phyloP scores from a whole-genome alignment of 2,888 invertebrate species.

The Drosophila meridionalis region DNA sequence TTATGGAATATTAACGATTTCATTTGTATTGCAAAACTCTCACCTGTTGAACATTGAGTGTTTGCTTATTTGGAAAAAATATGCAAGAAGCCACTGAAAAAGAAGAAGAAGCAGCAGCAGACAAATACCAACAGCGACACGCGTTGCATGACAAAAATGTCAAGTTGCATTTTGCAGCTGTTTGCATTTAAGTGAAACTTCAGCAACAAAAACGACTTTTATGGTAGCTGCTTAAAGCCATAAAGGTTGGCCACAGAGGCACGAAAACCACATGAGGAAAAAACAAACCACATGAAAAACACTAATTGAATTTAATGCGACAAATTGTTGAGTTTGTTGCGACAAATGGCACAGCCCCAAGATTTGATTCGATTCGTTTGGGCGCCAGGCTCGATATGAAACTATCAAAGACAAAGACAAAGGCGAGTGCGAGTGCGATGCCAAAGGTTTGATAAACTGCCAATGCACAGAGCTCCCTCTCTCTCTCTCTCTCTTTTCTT shows the following conservation, averaged over 20 bases:
- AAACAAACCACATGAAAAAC: conserved; percentile 5
- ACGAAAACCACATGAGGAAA: conserved; percentile 6
- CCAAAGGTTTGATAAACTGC: conserved; percentile 42
- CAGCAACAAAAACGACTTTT: conserved; percentile 29
- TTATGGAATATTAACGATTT: conserved; percentile 21
- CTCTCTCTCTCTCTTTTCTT: neutral
- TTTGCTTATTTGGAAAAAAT: conserved; percentile 26
- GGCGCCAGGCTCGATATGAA: conserved; percentile 5
- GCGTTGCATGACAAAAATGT: conserved; percentile 39
- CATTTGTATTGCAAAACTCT: conserved; percentile 58
- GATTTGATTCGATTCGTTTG: conserved; percentile 20
- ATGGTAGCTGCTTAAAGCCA: conserved; percentile 38
- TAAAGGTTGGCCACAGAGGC: conserved; percentile 28
- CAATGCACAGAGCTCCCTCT: neutral
- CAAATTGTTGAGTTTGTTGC: conserved; percentile 46
- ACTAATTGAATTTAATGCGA: conserved; percentile 50
- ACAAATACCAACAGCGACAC: conserved; percentile 26
- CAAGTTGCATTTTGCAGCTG: conserved; percentile 36
- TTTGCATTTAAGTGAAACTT: conserved; percentile 67
- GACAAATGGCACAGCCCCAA: conserved; percentile 18
- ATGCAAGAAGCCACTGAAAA: neutral
- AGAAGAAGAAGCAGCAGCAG: conserved; percentile 13
- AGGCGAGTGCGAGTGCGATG: conserved; percentile 21
- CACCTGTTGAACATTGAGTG: conserved; percentile 31
- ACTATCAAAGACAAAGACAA: conserved; percentile 3